These are phyloP conservation scores for Pocota personata DNA, from an alignment of 2,888 invertebrate genomes.

Conservation along the genomic window DNA sequence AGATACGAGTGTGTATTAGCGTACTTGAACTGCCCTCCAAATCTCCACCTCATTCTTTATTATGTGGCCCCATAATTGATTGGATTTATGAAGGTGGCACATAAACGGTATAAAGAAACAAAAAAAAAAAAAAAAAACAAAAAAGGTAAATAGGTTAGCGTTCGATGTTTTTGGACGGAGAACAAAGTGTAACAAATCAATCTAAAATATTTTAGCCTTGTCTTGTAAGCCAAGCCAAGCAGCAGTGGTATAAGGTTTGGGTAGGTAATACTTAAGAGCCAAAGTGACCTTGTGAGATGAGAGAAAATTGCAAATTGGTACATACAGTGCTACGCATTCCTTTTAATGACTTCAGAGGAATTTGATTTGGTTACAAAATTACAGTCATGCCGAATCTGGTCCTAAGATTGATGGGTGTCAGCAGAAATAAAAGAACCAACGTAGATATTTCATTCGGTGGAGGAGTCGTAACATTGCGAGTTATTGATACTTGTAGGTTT, in stretches of 20 bases:
- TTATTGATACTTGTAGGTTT: background rate
- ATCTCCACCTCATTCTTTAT: slow-evolving; percentile 86
- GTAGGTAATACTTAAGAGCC: background rate
- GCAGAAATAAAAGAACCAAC: background rate
- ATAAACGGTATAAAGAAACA: background rate
- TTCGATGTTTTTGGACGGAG: slow-evolving; percentile 8
- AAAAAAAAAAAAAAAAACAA: slow-evolving; percentile 32
- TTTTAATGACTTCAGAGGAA: background rate
- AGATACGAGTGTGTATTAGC: slow-evolving; percentile 79
- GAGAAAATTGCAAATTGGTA: slow-evolving; percentile 27
- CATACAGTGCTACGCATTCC: background rate
- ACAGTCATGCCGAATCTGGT: background rate
- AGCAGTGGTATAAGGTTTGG: background rate
- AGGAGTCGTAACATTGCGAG: background rate
- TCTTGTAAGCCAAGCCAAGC: background rate
- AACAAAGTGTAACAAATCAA: slow-evolving; percentile 33
- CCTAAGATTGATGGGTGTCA: background rate
- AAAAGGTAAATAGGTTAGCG: slow-evolving; percentile 41
- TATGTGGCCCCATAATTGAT: slow-evolving; percentile 55
- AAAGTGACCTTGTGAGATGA: slow-evolving; percentile 13
- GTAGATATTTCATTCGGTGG: background rate
- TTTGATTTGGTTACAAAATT: background rate
- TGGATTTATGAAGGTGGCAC: slow-evolving; percentile 33
- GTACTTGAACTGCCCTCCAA: slow-evolving; percentile 91
- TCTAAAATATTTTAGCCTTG: slow-evolving; percentile 4